A percentile compares a stretch with the other conserved stretches of the same genome.
These are phyloP conservation scores for Cirrhinus mrigala DNA, from an alignment of 2,797 vertebrate genomes.

Conservation along the genomic window DNA sequence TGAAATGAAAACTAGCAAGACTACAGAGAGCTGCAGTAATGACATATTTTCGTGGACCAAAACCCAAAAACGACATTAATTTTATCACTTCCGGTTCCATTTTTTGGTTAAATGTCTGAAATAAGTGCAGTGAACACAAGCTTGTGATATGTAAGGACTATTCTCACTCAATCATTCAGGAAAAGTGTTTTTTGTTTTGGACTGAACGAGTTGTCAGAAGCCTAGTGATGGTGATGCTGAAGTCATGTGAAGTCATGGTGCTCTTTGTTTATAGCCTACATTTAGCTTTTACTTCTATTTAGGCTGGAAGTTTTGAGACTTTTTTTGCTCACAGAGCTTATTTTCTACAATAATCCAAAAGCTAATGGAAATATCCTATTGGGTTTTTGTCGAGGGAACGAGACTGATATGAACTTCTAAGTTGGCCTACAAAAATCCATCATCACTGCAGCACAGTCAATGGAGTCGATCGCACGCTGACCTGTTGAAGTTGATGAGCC, in stretches of 20 bases:
- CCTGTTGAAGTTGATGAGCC: conserved; percentile 99
- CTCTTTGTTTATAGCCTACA: too few relatives aligned
- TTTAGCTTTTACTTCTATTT: not conserved
- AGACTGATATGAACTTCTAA: not conserved
- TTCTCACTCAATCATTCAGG: too few relatives aligned
- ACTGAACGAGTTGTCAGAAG: too few relatives aligned
- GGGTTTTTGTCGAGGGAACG: not conserved
- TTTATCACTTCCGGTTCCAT: not conserved
- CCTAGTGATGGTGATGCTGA: too few relatives aligned
- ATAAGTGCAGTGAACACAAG: too few relatives aligned
- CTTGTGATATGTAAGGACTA: too few relatives aligned
- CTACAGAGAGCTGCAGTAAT: not conserved
- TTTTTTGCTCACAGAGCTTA: not conserved
- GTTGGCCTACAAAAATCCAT: not conserved
- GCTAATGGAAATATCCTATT: not conserved
- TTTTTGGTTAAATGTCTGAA: not conserved
- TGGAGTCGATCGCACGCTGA: conserved; percentile 65
- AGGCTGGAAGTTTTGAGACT: not conserved
- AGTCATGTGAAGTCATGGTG: too few relatives aligned
- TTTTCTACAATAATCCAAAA: not conserved
- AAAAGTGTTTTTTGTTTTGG: too few relatives aligned
- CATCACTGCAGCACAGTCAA: not conserved
- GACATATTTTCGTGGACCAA: not conserved
- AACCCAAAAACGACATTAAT: not conserved
- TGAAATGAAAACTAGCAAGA: not conserved